Base-by-base conservation (phyloP, 1,140 invertebrate genomes). In the Plutomurus gul region DNA sequence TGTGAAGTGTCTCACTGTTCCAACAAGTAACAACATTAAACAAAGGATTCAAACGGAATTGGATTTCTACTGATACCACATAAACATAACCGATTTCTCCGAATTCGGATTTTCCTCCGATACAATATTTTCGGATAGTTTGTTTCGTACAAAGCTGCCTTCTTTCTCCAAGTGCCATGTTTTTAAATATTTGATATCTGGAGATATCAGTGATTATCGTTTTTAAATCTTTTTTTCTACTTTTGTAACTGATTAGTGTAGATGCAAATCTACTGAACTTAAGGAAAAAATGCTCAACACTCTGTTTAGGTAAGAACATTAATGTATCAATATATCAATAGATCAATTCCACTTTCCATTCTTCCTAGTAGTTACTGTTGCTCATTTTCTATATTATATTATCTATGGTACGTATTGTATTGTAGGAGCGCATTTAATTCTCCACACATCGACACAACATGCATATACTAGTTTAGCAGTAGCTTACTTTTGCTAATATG, bases 251-350 rank as follows among this genome's bases (percentile, higher is more conserved):
- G 20, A 20, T 8, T 56, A 60, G 36, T 36, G 75, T 76, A 76
- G 49, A 76, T 76, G 75, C 36, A 30, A 56, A 56, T 76, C 75
- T 56, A 76, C 75, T 76, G 49, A 76, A 76, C 75, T 76, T 60
- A 76, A 22, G 47, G 49, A 76, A 33, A 76, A 76, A 76, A 76
- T 76, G 75, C 75, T 76, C 75, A 76, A 76, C 27, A 16, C 7
- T 49, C 11, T 75, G 49, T 60, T 18, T 56, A 76, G 75, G 75
- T 76, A 76, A 76, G 75, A 39, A 43, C 8, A n/a, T 43, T 43
- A 8, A 43, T 43, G n/a, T n/a, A n/a, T n/a, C n/a, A n/a, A n/a
- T n/a, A n/a, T n/a, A n/a, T n/a, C n/a, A n/a, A n/a, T n/a, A n/a
- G 30, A 27, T 27, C 30, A 27, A 27, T 27, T 56, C 27, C 16